Conservation (phyloP, 2,888 invertebrate genomes). For the Mimachlamys varia region DNA sequence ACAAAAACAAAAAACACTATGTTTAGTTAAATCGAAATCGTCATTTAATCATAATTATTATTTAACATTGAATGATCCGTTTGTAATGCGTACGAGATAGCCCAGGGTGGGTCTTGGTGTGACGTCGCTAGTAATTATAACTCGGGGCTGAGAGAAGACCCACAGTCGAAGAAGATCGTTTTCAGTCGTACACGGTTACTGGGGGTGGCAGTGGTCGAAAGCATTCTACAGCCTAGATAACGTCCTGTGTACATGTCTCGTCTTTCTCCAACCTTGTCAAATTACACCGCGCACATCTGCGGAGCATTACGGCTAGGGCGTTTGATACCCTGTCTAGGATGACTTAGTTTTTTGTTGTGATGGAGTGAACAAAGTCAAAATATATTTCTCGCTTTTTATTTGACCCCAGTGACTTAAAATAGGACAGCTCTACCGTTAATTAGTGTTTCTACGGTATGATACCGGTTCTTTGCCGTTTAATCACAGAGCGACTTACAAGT, state of each 20-base stretch:
- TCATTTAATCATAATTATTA: too few relatives aligned
- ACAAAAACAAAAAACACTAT: too few relatives aligned
- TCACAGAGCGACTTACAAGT: background rate
- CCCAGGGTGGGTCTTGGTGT: background rate
- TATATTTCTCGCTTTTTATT: background rate
- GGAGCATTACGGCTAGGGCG: background rate
- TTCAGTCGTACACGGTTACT: too few relatives aligned
- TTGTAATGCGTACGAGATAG: background rate
- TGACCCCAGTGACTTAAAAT: background rate
- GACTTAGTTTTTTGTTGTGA: background rate
- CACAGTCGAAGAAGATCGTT: too few relatives aligned
- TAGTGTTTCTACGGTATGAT: background rate
- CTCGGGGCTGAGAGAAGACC: background rate
- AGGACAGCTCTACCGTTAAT: background rate
- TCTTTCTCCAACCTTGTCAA: background rate
- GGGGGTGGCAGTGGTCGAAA: background rate
- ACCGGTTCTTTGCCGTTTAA: background rate
- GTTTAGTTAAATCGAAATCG: too few relatives aligned
- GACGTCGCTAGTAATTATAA: background rate
- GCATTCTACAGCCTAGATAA: background rate
- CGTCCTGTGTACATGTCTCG: background rate
- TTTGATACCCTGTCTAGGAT: background rate
- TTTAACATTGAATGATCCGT: background rate
- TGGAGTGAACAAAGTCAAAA: slow-evolving; percentile 4
- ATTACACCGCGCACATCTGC: background rate